Evolutionary conservation across 1,140 invertebrate species (phyloP).

Genomic region (Pogonus chalceus): DNA sequence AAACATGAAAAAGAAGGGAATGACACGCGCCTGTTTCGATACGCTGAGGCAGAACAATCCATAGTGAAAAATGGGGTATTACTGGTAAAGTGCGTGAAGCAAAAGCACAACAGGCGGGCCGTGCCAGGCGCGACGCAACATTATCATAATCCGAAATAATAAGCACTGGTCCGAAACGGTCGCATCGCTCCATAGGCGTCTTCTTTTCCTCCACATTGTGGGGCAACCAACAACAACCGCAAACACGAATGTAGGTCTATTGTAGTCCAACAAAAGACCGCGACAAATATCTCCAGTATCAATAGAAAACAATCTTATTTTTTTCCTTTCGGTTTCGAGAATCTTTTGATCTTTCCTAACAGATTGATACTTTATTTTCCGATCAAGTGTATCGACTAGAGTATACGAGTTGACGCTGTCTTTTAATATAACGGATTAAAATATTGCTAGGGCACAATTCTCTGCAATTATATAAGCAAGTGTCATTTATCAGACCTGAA

Average conservation of each 20-base stretch:
- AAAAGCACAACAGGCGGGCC: background rate
- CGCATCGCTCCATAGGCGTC: background rate
- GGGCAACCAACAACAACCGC: too few relatives aligned
- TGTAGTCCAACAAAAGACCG: background rate
- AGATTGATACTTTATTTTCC: too few relatives aligned
- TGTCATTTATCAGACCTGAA: conserved; percentile 1
- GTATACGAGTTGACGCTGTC: background rate
- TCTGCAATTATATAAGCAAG: conserved; percentile 4
- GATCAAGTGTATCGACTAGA: too few relatives aligned
- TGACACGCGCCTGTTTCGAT: too few relatives aligned
- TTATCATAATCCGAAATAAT: conserved; percentile 7
- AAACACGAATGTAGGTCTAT: background rate
- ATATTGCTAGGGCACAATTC: background rate
- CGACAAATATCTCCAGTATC: background rate
- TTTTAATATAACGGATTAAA: conserved; percentile 5
- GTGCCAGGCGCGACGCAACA: background rate
- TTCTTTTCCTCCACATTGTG: background rate
- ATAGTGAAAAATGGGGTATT: conserved; percentile 4
- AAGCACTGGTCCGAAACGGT: background rate
- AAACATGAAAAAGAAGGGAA: too few relatives aligned
- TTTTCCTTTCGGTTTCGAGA: too few relatives aligned
- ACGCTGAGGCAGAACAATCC: background rate
- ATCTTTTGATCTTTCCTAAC: too few relatives aligned
- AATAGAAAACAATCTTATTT: background rate
- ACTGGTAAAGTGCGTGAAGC: background rate